Evolutionary conservation across 2,113 vertebrate species (phyloP).

Genomic region (Coptodon rendalli): DNA sequence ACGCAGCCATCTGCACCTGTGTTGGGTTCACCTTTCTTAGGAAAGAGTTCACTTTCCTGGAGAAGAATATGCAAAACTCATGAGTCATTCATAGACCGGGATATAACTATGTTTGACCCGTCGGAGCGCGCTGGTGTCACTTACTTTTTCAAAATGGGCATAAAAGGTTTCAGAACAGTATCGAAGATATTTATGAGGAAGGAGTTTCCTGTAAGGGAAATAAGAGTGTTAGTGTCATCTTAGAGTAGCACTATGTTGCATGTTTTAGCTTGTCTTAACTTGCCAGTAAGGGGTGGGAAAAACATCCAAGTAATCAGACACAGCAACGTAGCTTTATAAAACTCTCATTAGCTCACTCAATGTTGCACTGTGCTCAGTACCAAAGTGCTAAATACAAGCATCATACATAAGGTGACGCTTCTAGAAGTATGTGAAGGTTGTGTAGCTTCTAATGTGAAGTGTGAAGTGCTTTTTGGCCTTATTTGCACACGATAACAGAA

Average conservation of each 20-base stretch:
- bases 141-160: constrained; percentile 72
- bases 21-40: constrained; percentile 63
- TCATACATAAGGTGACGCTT: not conserved
- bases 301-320: not conserved
- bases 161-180: constrained; percentile 62
- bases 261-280: not conserved
- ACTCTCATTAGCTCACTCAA: not conserved
- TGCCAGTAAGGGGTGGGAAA: not conserved
- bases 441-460: not conserved
- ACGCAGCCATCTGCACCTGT: constrained; percentile 54
- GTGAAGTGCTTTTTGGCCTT: not conserved
- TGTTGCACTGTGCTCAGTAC: not conserved
- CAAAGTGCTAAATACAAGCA: not conserved
- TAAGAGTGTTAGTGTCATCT: not conserved
- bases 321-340: not conserved
- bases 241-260: not conserved
- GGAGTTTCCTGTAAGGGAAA: constrained; percentile 65
- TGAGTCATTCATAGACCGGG: rapidly evolving
- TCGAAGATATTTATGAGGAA: constrained; percentile 66
- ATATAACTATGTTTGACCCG: not conserved
- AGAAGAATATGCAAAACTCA: not conserved
- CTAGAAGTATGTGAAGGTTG: not conserved
- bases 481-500: not conserved
- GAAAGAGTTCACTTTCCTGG: constrained; percentile 69
- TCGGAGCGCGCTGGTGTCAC: not conserved